Conservation (phyloP, 2,888 invertebrate species). For the Apotomis capreana region DNA sequence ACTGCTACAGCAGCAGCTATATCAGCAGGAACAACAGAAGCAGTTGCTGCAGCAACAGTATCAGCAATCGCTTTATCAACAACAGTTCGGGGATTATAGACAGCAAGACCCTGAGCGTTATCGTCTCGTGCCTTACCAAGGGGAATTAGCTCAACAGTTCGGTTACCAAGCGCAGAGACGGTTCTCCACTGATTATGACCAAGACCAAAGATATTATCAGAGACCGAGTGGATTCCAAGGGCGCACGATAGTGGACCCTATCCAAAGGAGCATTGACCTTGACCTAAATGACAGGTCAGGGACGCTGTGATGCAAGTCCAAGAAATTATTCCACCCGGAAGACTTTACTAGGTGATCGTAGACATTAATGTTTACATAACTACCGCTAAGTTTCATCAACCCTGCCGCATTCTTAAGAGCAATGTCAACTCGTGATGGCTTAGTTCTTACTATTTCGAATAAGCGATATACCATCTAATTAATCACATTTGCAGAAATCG, state of each 20-base stretch:
- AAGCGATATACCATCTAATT: slow-evolving; percentile 20
- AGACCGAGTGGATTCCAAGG: slow-evolving; percentile 52
- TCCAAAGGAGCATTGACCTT: slow-evolving; percentile 69
- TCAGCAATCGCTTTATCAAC: slow-evolving; percentile 54
- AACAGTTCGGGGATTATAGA: slow-evolving; percentile 37
- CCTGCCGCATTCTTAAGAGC: not conserved
- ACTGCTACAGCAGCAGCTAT: slow-evolving; percentile 46
- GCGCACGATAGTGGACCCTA: slow-evolving; percentile 48
- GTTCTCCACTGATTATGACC: slow-evolving; percentile 43
- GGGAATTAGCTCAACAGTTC: slow-evolving; percentile 50
- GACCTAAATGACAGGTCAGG: slow-evolving; percentile 64
- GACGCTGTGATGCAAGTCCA: slow-evolving; percentile 50
- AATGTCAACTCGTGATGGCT: not conserved
- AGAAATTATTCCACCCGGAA: not conserved
- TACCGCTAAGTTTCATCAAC: slow-evolving; percentile 1
- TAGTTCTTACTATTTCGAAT: not conserved
- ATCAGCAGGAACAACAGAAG: slow-evolving; percentile 46
- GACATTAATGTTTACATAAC: slow-evolving; percentile 6
- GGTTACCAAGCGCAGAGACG: slow-evolving; percentile 50
- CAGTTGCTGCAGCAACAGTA: slow-evolving; percentile 46
- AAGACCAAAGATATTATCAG: slow-evolving; percentile 51
- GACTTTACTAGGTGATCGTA: slow-evolving; percentile 1
- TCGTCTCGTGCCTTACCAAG: slow-evolving; percentile 42
- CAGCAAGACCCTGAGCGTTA: slow-evolving; percentile 39
- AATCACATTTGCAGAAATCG: slow-evolving; percentile 13